Conservation (phyloP, 1,140 invertebrate species). For the Drosophila subpulchrella region DNA sequence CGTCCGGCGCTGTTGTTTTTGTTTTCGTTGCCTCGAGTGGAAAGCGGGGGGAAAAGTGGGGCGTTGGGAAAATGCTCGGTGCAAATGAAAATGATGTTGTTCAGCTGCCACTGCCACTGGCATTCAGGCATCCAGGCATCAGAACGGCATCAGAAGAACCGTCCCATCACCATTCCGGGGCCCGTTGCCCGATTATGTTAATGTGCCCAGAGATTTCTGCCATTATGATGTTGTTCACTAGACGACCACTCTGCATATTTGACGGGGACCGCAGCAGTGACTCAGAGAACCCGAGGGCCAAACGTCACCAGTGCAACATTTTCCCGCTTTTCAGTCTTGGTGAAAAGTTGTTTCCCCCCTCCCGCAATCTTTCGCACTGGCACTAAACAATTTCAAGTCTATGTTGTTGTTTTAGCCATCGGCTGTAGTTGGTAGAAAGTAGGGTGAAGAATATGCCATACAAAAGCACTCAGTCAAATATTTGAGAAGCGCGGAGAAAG, state of each 20-base stretch:
- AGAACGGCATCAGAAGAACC: conserved; percentile 32
- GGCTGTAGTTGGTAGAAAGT: conserved; percentile 26
- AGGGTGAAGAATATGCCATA: conserved; percentile 17
- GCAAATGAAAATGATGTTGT: conserved; percentile 78
- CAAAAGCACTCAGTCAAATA: conserved; percentile 22
- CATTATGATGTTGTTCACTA: conserved; percentile 74
- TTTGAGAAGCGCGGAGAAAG: conserved; percentile 13
- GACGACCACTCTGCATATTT: conserved; percentile 76
- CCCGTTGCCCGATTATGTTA: conserved; percentile 76
- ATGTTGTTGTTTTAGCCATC: conserved; percentile 26
- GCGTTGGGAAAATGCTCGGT: conserved; percentile 19
- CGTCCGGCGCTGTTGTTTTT: conserved; percentile 54
- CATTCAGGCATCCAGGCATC: conserved; percentile 40
- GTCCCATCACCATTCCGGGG: conserved; percentile 42
- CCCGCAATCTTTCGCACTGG: background rate
- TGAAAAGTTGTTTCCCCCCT: conserved; percentile 3
- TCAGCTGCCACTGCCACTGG: conserved; percentile 50
- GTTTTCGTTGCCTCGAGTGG: conserved; percentile 19
- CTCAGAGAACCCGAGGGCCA: conserved; percentile 22
- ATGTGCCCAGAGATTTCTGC: conserved; percentile 70
- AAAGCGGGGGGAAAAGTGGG: background rate
- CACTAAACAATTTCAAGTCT: conserved; percentile 36
- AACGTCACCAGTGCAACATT: conserved; percentile 39
- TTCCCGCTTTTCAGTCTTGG: conserved; percentile 24
- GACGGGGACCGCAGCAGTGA: conserved; percentile 40